Evolutionary conservation across 2,797 vertebrate species (phyloP).

Genomic region (Pseudochaenichthys georgianus): DNA sequence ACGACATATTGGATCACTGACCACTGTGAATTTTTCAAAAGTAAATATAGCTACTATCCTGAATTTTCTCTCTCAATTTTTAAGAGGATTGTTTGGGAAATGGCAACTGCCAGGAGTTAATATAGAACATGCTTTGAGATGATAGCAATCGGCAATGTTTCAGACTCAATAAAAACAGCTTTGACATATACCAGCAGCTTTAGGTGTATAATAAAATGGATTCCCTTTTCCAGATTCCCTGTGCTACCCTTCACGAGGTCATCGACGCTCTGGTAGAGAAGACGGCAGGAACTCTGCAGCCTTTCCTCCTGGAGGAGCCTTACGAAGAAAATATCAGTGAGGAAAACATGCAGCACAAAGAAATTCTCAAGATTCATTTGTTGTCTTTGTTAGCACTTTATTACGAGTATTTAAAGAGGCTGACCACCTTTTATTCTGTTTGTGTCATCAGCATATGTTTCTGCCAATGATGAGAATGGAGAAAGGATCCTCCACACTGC

Average conservation of each 20-base stretch:
- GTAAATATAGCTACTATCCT: background rate
- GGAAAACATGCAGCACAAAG: slow-evolving; percentile 37
- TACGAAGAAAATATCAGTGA: slow-evolving; percentile 91
- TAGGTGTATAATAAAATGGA: background rate
- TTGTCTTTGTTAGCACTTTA: rapidly evolving
- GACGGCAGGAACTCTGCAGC: slow-evolving; percentile 86
- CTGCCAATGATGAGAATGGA: slow-evolving; percentile 89
- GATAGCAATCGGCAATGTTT: background rate
- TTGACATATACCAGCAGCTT: slow-evolving; percentile 1
- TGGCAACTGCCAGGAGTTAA: background rate
- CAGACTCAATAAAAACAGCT: background rate
- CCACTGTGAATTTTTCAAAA: background rate
- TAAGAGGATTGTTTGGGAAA: too few relatives aligned
- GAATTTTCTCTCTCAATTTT: background rate
- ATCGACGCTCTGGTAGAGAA: slow-evolving; percentile 88
- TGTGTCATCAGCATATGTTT: slow-evolving; percentile 84
- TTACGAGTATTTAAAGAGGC: background rate
- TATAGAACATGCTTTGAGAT: background rate
- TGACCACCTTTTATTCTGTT: background rate
- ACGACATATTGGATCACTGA: background rate
- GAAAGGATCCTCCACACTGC: slow-evolving; percentile 83
- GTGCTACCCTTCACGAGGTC: slow-evolving; percentile 88
- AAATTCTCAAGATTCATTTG: background rate
- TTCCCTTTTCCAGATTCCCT: slow-evolving; percentile 78
- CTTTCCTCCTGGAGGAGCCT: slow-evolving; percentile 87